Evolutionary conservation across 2,888 invertebrate genomes (phyloP).

Genomic region (Nudaria mundana): DNA sequence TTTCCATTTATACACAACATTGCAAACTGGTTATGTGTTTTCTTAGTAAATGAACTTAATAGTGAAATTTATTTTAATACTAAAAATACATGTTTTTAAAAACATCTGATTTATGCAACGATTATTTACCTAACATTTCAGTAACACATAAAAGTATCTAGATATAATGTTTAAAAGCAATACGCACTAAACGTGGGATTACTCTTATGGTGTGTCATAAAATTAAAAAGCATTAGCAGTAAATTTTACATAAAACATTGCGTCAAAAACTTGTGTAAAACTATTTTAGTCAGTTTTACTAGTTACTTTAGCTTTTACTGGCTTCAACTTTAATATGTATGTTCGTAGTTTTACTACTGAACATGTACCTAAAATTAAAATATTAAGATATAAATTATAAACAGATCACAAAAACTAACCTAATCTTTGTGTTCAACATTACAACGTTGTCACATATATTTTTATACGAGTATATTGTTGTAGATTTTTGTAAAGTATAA

Average conservation of each 20-base stretch:
- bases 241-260: slow-evolving; percentile 36
- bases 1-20: slow-evolving; percentile 25
- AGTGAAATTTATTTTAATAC: no score
- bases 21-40: slow-evolving; percentile 14
- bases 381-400: no score
- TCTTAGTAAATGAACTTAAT: slow-evolving; percentile 8
- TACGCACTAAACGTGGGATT: slow-evolving; percentile 32
- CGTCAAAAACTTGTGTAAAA: slow-evolving; percentile 23
- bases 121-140: slow-evolving; percentile 8
- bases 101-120: no score
- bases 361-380: not conserved
- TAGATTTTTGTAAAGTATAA: no score
- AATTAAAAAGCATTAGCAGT: slow-evolving; percentile 47
- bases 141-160: slow-evolving; percentile 12
- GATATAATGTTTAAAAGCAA: slow-evolving; percentile 17
- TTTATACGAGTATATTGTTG: no score
- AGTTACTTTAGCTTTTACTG: slow-evolving; percentile 11
- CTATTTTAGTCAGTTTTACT: slow-evolving; percentile 36
- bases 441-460: not conserved
- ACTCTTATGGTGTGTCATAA: slow-evolving; percentile 40
- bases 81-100: no score
- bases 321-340: slow-evolving; percentile 11
- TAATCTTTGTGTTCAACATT: not conserved
- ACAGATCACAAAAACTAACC: no score
- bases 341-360: slow-evolving; percentile 10